Conservation (phyloP, 92 coral and sea anemone species). For the Epizoanthus scotinus region DNA sequence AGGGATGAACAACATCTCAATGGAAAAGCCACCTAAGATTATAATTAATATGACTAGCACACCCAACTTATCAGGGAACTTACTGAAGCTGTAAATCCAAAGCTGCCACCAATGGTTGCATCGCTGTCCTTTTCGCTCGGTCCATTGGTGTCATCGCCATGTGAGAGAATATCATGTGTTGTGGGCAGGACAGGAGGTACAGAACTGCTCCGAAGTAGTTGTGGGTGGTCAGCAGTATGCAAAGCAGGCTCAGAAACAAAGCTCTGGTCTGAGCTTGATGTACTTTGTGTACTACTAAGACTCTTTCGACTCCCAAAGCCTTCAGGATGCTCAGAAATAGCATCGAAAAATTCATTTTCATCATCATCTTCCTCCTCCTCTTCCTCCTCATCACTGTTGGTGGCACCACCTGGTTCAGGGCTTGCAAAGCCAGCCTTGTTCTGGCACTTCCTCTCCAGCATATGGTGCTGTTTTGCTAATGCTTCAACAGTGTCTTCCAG, state of each 20-base stretch:
- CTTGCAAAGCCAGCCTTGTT: constrained; percentile 63
- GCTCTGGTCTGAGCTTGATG: constrained; percentile 71
- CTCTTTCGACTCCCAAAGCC: constrained; percentile 78
- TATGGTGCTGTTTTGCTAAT: constrained; percentile 90
- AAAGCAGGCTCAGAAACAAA: background rate
- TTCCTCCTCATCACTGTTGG: constrained; percentile 57
- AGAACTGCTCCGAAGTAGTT: constrained; percentile 12
- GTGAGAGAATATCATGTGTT: background rate
- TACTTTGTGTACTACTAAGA: constrained; percentile 48
- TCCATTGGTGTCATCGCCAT: constrained; percentile 13
- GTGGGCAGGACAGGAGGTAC: constrained; percentile 19
- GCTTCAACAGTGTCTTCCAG: constrained; percentile 97
- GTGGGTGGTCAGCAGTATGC: constrained; percentile 4
- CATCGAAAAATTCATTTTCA: constrained; percentile 95
- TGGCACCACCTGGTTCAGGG: constrained; percentile 59
- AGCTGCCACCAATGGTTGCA: too few relatives aligned
- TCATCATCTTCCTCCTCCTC: constrained; percentile 83
- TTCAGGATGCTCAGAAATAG: constrained; percentile 93
- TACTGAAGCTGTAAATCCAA: constrained; percentile 14
- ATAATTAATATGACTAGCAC: too few relatives aligned
- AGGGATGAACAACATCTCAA: too few relatives aligned
- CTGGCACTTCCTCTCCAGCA: constrained; percentile 84
- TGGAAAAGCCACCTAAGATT: too few relatives aligned
- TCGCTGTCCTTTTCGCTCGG: background rate
- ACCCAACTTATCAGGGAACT: constrained; percentile 2